Conservation (phyloP, 2,113 vertebrate species). For the Bubo bubo region DNA sequence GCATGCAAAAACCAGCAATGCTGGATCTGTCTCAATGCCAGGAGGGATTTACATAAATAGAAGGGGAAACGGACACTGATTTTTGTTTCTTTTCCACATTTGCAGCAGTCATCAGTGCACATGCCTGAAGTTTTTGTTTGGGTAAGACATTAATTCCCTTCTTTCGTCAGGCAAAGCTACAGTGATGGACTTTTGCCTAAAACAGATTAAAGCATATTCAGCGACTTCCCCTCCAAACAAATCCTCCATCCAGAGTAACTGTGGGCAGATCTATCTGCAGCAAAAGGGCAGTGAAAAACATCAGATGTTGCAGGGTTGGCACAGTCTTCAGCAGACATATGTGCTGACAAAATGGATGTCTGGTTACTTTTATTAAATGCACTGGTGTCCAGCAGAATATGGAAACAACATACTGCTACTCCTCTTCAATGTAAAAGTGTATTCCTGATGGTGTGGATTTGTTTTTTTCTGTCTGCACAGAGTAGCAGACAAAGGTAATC, state of each 20-base stretch:
- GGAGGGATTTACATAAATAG: background rate
- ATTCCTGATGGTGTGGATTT: background rate
- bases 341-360: rapidly evolving
- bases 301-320: background rate
- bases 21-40: background rate
- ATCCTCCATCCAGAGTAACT: background rate
- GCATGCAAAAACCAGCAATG: background rate
- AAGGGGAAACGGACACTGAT: background rate
- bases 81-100: background rate
- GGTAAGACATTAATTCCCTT: background rate
- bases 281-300: background rate
- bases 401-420: background rate
- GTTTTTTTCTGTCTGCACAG: background rate
- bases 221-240: rapidly evolving
- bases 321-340: background rate
- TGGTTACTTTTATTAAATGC: background rate
- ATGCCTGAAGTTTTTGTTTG: background rate
- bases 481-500: background rate
- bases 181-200: background rate
- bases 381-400: background rate
- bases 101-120: rapidly evolving
- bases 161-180: background rate
- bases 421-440: background rate
- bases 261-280: rapidly evolving
- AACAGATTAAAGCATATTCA: rapidly evolving